Evolutionary conservation across 2,888 invertebrate species (phyloP), one percentile per base, ranked within the genome.

Genomic region (Leistus spinibarbis): DNA sequence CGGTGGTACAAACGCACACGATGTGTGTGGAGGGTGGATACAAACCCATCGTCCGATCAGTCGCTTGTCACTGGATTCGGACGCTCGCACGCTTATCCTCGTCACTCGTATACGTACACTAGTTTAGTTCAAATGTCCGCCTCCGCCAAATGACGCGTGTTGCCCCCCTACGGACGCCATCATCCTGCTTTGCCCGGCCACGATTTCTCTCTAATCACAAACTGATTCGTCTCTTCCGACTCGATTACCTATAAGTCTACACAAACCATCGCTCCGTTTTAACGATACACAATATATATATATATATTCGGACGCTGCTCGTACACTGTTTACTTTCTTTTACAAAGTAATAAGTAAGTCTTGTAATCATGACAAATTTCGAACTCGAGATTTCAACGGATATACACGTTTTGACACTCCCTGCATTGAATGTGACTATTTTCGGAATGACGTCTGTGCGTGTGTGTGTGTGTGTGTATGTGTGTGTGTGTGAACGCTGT

Each of bases 61-160:
- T 16, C 56, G 40, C 10, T 40, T 40, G 40, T 40, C 40, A 40
- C 40, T 40, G 40, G 40, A 10, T 40, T 40, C 40, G 40, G 40
- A 10, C 7, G 40, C 10, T 40, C 40, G 40, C 40, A 40, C 40
- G 40, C 40, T 53, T 10, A 7, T 53, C 53, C 53, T 56, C 56
- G 16, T 56, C 56, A 40, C 10, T 56, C 56, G 56, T 56, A 19
- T 19, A 5, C 22, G 60, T 60, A 19, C 60, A 60, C 3, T 20
- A 17, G 60, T 60, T 22, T 17, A 20, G 22, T 60, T 19, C 40
- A 40, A 60, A 19, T 60, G 16, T 17, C 19, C 22, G 60, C 60
- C 19, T 40, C 40, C 40, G 22, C 17, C 60, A 60, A 60, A 60
- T 60, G 60, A 60, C 60, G 60, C 60, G 60, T 60, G 17, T n/a